phyloP scores from a whole-genome alignment of 2,888 invertebrate species.

The Dolichomitus sp. region DNA sequence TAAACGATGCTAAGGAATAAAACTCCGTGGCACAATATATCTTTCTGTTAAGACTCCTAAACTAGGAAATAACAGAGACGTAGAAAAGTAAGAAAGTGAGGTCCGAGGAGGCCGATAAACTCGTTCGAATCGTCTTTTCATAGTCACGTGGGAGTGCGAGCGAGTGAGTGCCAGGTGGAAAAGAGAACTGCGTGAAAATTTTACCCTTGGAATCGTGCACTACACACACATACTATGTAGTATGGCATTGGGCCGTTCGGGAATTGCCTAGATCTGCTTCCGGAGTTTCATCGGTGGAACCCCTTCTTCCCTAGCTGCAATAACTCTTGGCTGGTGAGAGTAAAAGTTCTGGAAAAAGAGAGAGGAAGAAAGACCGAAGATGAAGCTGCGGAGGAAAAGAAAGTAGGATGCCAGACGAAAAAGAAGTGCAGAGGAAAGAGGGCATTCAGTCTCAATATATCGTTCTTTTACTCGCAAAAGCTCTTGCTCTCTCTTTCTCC shows the following conservation, averaged over 20 bases:
- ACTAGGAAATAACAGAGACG: slow-evolving; percentile 22
- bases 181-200: slow-evolving; percentile 8
- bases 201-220: slow-evolving; percentile 15
- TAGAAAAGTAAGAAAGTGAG: slow-evolving; percentile 39
- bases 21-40: neutral
- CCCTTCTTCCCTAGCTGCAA: slow-evolving; percentile 33
- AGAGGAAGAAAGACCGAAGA: neutral
- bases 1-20: neutral
- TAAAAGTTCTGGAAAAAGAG: slow-evolving; percentile 40
- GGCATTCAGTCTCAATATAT: slow-evolving; percentile 47
- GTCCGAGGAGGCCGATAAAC: slow-evolving; percentile 62
- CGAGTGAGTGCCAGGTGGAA: slow-evolving; percentile 30
- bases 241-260: slow-evolving; percentile 1
- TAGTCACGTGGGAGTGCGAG: slow-evolving; percentile 44
- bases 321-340: slow-evolving; percentile 48
- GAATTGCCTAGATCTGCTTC: slow-evolving; percentile 52
- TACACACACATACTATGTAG: slow-evolving; percentile 13
- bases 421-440: slow-evolving; percentile 19
- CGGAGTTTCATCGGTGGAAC: slow-evolving; percentile 33
- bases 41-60: slow-evolving; percentile 23
- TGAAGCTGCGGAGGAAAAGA: neutral
- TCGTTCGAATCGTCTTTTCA: slow-evolving; percentile 59
- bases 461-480: slow-evolving; percentile 42
- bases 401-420: neutral
- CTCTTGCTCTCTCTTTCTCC: slow-evolving; percentile 1